Conservation (phyloP, 2,113 vertebrate genomes). For the Siphamia tubifer region DNA sequence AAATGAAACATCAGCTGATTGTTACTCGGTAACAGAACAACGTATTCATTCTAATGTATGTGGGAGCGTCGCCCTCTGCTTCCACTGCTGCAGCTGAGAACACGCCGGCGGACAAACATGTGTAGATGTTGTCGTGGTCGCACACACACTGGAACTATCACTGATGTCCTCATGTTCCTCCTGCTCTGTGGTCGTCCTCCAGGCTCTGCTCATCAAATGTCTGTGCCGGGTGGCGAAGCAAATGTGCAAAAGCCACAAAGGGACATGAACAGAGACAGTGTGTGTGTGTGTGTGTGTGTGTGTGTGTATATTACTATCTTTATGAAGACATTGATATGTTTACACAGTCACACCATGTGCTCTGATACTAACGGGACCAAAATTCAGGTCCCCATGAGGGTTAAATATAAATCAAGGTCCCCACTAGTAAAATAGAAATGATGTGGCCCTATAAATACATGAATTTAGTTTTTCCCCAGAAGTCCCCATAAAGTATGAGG, state of each 20-base stretch:
- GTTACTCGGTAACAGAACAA: neutral
- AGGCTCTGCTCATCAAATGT: slow-evolving; percentile 42
- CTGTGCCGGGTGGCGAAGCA: slow-evolving; percentile 36
- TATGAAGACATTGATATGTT: too few relatives aligned
- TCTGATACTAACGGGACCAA: too few relatives aligned
- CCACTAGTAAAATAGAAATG: too few relatives aligned
- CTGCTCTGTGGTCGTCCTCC: slow-evolving; percentile 15
- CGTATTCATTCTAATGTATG: neutral
- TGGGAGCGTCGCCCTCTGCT: neutral
- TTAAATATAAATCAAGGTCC: too few relatives aligned
- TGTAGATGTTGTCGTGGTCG: slow-evolving; percentile 7
- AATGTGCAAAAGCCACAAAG: slow-evolving; percentile 44
- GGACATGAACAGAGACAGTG: slow-evolving; percentile 18
- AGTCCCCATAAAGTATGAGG: too few relatives aligned
- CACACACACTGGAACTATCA: neutral
- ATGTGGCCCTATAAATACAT: too few relatives aligned
- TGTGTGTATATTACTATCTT: too few relatives aligned
- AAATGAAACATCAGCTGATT: neutral
- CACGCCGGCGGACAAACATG: slow-evolving; percentile 7
- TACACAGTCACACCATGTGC: too few relatives aligned
- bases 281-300: too few relatives aligned
- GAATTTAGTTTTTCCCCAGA: too few relatives aligned
- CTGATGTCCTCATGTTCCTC: slow-evolving; percentile 12
- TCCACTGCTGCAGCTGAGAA: slow-evolving; percentile 13
- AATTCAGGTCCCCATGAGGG: too few relatives aligned